A percentile compares a stretch with the other conserved stretches of the same genome.
phyloP scores from a whole-genome alignment of 2,113 vertebrate genomes.

The Nestor notabilis region DNA sequence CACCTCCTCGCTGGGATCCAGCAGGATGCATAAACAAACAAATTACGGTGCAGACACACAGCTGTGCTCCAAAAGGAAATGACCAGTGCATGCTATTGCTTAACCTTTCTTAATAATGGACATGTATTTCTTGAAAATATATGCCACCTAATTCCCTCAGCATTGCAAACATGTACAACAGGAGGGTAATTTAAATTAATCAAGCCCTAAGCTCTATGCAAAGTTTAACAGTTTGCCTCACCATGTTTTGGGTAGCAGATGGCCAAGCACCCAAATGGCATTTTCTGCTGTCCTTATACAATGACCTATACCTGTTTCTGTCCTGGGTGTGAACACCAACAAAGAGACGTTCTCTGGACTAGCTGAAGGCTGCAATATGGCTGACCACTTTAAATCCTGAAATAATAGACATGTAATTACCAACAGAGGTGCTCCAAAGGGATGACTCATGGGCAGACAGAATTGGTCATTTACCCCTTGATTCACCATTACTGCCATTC shows the following conservation, averaged over 20 bases:
- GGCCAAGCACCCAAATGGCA: neutral
- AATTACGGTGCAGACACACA: neutral
- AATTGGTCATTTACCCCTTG: neutral
- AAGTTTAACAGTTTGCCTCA: neutral
- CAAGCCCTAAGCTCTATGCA: neutral
- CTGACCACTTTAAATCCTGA: neutral
- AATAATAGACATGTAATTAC: neutral
- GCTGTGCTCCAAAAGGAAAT: constrained; percentile 34
- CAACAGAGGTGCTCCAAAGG: neutral
- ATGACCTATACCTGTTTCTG: neutral
- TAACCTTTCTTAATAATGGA: constrained; percentile 21
- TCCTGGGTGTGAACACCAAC: neutral
- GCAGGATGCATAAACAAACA: neutral
- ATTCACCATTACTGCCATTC: neutral
- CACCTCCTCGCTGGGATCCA: neutral
- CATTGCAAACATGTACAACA: constrained; percentile 11
- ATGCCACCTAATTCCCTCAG: constrained; percentile 10
- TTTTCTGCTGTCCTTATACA: neutral
- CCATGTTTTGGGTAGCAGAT: neutral
- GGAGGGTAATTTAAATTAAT: constrained; percentile 24
- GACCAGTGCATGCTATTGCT: constrained; percentile 35
- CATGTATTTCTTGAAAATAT: constrained; percentile 5
- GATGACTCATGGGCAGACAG: neutral
- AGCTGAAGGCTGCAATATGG: neutral
- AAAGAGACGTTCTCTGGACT: neutral